Evolutionary conservation across 2,888 invertebrate genomes (phyloP).

Genomic region (Pammene aurita): DNA sequence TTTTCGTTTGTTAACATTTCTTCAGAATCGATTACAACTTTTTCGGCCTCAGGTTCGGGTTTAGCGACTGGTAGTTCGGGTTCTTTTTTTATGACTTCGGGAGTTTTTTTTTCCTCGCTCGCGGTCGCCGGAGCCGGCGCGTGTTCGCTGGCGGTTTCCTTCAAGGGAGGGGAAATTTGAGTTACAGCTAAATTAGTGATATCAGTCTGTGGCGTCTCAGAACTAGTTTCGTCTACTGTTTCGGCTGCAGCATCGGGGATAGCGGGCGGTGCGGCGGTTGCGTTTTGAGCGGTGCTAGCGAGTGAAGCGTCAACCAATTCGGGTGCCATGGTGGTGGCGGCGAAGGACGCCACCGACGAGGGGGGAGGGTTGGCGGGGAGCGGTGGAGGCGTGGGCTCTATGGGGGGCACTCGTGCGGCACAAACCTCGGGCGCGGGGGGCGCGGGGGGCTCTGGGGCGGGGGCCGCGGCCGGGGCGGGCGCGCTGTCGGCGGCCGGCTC

Average conservation of each 20-base stretch:
- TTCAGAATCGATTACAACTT: background rate
- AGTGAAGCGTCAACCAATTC: conserved; percentile 75
- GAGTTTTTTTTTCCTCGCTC: conserved; percentile 1
- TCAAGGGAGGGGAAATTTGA: conserved; percentile 40
- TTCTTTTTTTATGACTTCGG: conserved; percentile 5
- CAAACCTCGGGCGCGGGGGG: conserved; percentile 82
- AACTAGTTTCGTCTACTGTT: conserved; percentile 38
- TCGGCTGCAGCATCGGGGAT: conserved; percentile 57
- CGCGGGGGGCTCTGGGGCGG: conserved; percentile 68
- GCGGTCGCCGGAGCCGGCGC: conserved; percentile 11
- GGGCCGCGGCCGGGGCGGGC: conserved; percentile 61
- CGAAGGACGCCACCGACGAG: conserved; percentile 89
- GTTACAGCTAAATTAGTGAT: conserved; percentile 38
- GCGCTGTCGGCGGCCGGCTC: conserved; percentile 56
- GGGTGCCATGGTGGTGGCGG: conserved; percentile 86
- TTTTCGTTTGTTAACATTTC: background rate
- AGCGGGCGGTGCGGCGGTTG: conserved; percentile 60
- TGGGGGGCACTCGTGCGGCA: conserved; percentile 84
- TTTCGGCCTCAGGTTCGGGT: conserved; percentile 6
- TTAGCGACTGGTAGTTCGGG: conserved; percentile 7
- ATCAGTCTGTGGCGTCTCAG: conserved; percentile 23
- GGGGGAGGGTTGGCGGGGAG: conserved; percentile 89
- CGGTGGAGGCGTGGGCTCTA: conserved; percentile 87
- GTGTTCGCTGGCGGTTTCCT: conserved; percentile 32
- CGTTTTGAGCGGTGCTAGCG: conserved; percentile 70